Evolutionary conservation across 2,113 vertebrate genomes (phyloP).

Genomic region (Setophaga coronata): DNA sequence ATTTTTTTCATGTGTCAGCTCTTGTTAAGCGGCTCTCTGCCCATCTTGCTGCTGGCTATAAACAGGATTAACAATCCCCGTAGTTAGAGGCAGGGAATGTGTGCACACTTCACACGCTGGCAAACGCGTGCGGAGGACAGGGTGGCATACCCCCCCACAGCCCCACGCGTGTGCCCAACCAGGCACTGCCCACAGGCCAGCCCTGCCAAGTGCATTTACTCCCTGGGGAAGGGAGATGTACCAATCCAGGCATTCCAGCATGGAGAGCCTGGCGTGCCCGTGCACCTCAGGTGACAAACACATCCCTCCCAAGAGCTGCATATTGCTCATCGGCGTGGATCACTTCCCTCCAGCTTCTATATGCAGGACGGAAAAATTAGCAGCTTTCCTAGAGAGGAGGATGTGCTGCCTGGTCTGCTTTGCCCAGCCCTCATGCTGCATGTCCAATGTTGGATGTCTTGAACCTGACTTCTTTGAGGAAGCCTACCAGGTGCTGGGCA

Average conservation of each 20-base stretch:
- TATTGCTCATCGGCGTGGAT: rapidly evolving
- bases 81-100: neutral
- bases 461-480: neutral
- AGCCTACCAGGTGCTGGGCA: neutral
- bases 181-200: rapidly evolving
- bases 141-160: neutral
- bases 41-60: conserved; percentile 68
- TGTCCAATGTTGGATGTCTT: rapidly evolving
- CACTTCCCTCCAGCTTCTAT: neutral
- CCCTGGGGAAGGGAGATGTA: neutral
- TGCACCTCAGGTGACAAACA: neutral
- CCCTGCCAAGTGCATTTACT: neutral
- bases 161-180: neutral
- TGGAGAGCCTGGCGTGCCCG: rapidly evolving
- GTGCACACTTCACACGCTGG: neutral
- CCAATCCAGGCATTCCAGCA: neutral
- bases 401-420: neutral
- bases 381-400: neutral
- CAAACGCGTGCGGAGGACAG: neutral
- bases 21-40: conserved; percentile 67
- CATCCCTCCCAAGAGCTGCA: rapidly evolving
- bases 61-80: conserved; percentile 69
- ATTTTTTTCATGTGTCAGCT: conserved; percentile 77
- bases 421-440: neutral
- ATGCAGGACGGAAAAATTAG: neutral